Evolutionary conservation across 1,140 invertebrate species (phyloP).

Genomic region (Orchesella cincta): DNA sequence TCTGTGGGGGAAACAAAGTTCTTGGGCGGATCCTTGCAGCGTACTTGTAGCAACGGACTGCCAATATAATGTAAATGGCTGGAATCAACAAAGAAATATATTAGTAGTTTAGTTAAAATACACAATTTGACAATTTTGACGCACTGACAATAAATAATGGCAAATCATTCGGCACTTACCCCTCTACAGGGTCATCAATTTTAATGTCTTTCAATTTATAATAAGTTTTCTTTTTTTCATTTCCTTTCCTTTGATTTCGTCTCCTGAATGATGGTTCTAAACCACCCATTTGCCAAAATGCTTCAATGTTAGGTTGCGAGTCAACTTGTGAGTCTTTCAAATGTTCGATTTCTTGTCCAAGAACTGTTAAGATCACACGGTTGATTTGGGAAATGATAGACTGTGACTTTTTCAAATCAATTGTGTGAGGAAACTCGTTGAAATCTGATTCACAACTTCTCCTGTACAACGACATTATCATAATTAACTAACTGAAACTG

Average conservation of each 20-base stretch:
- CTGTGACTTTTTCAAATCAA: conserved; percentile 15
- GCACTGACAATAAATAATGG: too few relatives aligned
- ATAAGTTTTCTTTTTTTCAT: conserved; percentile 55
- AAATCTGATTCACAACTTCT: not conserved
- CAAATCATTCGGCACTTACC: conserved; percentile 45
- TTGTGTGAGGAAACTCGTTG: not conserved
- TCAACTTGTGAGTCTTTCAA: conserved; percentile 59
- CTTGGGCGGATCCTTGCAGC: conserved; percentile 65
- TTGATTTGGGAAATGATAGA: conserved; percentile 68
- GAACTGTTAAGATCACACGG: conserved; percentile 63
- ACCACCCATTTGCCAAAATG: conserved; percentile 76
- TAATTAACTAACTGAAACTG: not conserved
- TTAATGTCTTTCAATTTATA: not conserved
- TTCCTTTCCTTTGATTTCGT: conserved; percentile 53
- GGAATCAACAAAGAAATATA: conserved; percentile 27
- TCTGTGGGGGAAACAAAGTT: conserved; percentile 64
- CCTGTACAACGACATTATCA: not conserved
- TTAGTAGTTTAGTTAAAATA: not conserved
- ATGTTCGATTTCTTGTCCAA: conserved; percentile 59
- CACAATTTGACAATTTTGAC: not conserved
- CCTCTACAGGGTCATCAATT: conserved; percentile 63
- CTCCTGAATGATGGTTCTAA: conserved; percentile 62
- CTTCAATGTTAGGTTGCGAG: conserved; percentile 72
- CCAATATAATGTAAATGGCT: conserved; percentile 67
- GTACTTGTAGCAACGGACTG: conserved; percentile 66